These are phyloP conservation scores for Agrochola litura DNA, from an alignment of 2,888 invertebrate genomes.

Conservation along the genomic window DNA sequence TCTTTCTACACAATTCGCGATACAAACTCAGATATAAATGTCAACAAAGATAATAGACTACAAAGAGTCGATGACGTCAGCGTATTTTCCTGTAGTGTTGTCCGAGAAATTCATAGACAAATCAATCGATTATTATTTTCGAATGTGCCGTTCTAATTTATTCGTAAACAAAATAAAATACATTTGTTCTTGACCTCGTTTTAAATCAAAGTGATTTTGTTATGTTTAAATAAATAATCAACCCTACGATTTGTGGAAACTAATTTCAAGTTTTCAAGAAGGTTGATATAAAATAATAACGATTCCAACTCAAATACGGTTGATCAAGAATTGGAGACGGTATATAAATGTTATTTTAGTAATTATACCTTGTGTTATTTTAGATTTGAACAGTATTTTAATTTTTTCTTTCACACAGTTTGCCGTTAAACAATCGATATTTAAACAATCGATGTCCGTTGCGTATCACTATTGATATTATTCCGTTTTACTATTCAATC, in stretches of 20 bases:
- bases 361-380: not conserved
- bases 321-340: rapidly evolving
- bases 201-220: too few species aligned
- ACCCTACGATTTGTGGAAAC: not conserved
- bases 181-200: not conserved
- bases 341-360: not conserved
- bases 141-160: not conserved
- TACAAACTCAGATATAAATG: conserved; percentile 58
- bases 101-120: conserved; percentile 42
- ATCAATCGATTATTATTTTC: conserved; percentile 41
- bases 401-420: not conserved
- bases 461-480: conserved; percentile 55
- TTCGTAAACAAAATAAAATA: not conserved
- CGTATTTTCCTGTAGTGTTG: conserved; percentile 60
- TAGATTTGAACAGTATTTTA: not conserved
- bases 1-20: conserved; percentile 41
- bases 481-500: conserved; percentile 44
- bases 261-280: not conserved
- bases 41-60: conserved; percentile 64
- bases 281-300: not conserved
- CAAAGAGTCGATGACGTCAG: conserved; percentile 63
- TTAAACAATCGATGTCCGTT: conserved; percentile 37
- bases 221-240: too few species aligned
- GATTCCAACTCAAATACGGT: not conserved
- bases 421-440: conserved; percentile 56